Base-by-base conservation (phyloP, 2,797 vertebrate species). In the Amblyopsis hoosieri region DNA sequence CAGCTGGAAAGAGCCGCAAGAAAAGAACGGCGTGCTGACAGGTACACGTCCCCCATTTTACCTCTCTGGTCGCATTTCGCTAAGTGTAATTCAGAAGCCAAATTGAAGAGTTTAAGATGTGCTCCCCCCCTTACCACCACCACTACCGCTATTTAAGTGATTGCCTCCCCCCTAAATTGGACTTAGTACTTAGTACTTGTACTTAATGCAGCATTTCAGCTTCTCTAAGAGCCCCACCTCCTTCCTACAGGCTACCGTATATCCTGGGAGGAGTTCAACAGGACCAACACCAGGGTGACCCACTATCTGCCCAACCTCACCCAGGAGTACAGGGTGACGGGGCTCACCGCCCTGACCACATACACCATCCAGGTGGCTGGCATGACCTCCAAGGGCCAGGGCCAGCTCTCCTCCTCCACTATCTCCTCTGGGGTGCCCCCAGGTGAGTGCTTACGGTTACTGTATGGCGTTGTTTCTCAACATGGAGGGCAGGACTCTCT, bases 351-450 rank as follows among this genome's bases (percentile, higher is more conserved):
- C 0, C 96, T 99, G 67, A 99, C 97, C 74, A 99, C 97, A 42
- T 99, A 99, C 84, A 98, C 97, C 84, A 99, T 99, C n/a, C 96
- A 98, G 85, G 97, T 99, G 78, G 96, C 97, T 0, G 95, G 95
- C 66, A 98, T 98, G 96, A 99, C 97, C 1, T 92, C 96, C 62
- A 98, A 97, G 82, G 97, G 97, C 45, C 97, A 99, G 75, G 97
- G 97, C 1, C 95, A 93, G 60, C 78, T 96, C 31, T 97, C 96
- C 0, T 95, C 96, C 19, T 99, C 97, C 57, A 99, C 97, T 64
- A 99, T 99, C 84, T 99, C 97, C 69, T 99, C 97, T 0, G 97
- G 97, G 2, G 97, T 99, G 3, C 97, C 97, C 0, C 97, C 97
- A 93, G 97, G 97, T 99, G 57, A 70, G 82, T 62, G 51, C 12